Evolutionary conservation across 2,113 vertebrate species (phyloP).

Genomic region (Rhinolophus sinicus): DNA sequence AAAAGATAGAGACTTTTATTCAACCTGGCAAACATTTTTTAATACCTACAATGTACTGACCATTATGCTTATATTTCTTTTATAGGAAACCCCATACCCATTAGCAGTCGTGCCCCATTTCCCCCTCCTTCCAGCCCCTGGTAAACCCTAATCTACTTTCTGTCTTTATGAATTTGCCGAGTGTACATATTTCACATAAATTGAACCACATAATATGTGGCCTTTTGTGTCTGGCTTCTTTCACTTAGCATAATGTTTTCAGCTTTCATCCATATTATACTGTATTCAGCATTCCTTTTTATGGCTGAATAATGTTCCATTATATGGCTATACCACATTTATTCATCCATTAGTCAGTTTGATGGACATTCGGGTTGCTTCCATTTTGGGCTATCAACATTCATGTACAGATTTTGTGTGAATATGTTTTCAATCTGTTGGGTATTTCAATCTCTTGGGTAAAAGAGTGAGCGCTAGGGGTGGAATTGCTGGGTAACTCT

Average conservation of each 20-base stretch:
- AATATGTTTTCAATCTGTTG: not conserved
- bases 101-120: not conserved
- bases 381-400: not conserved
- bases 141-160: not conserved
- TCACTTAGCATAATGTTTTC: not conserved
- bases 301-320: not conserved
- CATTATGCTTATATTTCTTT: not conserved
- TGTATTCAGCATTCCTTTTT: not conserved
- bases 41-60: not conserved
- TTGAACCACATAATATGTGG: not conserved
- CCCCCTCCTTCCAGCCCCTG: not conserved
- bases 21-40: not conserved
- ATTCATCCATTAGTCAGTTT: not conserved
- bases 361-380: not conserved
- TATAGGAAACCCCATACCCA: not conserved
- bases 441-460: not conserved
- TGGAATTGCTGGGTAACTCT: not conserved
- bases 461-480: not conserved
- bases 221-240: not conserved
- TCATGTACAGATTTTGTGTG: not conserved
- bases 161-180: not conserved
- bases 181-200: not conserved
- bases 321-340: not conserved
- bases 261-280: not conserved
- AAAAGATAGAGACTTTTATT: conserved; percentile 2